Base-by-base conservation (phyloP, 2,888 invertebrate species). In the Atherix ibis region DNA sequence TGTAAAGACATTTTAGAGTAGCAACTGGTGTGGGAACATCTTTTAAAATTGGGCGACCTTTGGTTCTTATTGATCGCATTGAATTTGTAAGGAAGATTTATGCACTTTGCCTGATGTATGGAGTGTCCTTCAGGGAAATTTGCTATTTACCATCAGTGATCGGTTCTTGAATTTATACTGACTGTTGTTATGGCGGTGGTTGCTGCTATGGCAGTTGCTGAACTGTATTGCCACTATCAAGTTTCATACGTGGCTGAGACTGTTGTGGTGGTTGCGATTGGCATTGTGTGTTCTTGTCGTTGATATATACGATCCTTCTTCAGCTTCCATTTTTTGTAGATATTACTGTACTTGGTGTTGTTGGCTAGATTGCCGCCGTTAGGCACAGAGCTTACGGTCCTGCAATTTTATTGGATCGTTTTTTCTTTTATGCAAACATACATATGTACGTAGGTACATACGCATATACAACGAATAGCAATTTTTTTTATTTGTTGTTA, bases 301-400 rank as follows among this genome's bases (percentile, higher is more conserved):
- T n/a, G 12, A 17, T 14, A 8, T 22, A 10, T 12, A 12, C 10
- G 14, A 68, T 45, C 85, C 83, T 54, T 85, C 85, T 48, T 87
- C 87, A 2, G 87, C 87, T 5, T 88, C 89, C 88, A 91, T 88
- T 65, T 91, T 91, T 41, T 89, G 73, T 51, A 92, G 68, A 40
- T 51, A 54, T 8, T 49, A 45, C n/a, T 46, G 41, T 24, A 44
- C 41, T 37, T 40, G 51, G 34, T 56, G 47, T 27, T 43, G 34
- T 22, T 32, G 31, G 2, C n/a, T n/a, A 15, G 31, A 26, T 10
- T 25, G 25, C 28, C 28, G 8, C 26, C n/a, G 24, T 15, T 13
- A n/a, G n/a, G n/a, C n/a, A n/a, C n/a, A n/a, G n/a, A n/a, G n/a
- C n/a, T n/a, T n/a, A n/a, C n/a, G n/a, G n/a, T 12, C 17, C 27